Evolutionary conservation across 1,140 invertebrate genomes (phyloP), one percentile per base, ranked within the genome.

Genomic region (Lethrus apterus): DNA sequence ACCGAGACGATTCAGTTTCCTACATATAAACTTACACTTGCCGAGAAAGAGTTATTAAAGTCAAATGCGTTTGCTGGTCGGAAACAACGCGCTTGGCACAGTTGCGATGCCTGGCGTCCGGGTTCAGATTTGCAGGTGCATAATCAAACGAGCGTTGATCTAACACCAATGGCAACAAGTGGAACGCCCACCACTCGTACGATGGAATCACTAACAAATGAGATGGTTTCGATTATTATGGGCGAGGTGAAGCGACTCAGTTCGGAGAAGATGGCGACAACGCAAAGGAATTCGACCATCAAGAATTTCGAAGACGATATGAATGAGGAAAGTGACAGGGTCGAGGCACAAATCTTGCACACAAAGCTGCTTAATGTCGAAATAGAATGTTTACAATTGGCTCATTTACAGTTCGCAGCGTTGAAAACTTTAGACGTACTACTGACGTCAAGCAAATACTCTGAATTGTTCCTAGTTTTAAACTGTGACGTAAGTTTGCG

Each of bases 381-480:
- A 57, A 55, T 57, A n/a, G 54, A 63, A 20, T 63, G 57, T 46
- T 46, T 78, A 8, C 66, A 69, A 51, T 54, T 76, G 21, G 63
- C 69, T 1, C 70, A 69, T 50, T 55, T 81, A 23, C 77, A 81
- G 52, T 69, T 78, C 45, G 67, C 73, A 19, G 74, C 78, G 19
- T 58, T 83, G 45, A 80, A 80, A 60, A 62, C 72, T 4, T 53
- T 82, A 10, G 60, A 67, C 38, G 60, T 64, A 13, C 61, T 79
- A 2, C 52, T 79, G 9, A 68, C 67, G 44, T 73, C 70, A 41
- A 70, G 67, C 38, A 65, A 68, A 40, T 78, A 70, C 64, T 67
- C 66, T 2, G 78, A 81, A 56, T 60, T 78, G 52, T 60, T 80
- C 30, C 58, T 80, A 3, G 68, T 78, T 10, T 72, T 72, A n/a